Evolutionary conservation across 92 coral and sea anemone species (phyloP).

Genomic region (Heteractis magnifica): DNA sequence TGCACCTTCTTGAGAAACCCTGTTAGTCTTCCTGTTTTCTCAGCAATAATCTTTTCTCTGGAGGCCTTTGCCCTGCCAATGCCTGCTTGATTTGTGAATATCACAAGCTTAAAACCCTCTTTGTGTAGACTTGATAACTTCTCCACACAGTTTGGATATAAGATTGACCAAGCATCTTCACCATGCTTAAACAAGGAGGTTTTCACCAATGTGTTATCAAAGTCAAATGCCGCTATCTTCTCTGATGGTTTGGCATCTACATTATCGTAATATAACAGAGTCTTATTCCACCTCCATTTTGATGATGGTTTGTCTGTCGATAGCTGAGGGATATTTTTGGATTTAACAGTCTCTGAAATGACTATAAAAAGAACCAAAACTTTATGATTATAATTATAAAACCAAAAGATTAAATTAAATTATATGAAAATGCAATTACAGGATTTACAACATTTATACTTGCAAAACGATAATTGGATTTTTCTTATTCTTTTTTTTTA

Average conservation of each 20-base stretch:
- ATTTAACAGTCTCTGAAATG: neutral
- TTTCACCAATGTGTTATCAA: slow-evolving; percentile 66
- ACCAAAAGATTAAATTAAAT: too few relatives aligned
- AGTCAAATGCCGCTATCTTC: slow-evolving; percentile 71
- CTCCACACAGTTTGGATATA: slow-evolving; percentile 49
- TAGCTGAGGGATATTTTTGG: neutral
- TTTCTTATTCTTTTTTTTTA: too few relatives aligned
- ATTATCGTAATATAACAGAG: slow-evolving; percentile 48
- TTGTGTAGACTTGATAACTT: slow-evolving; percentile 42
- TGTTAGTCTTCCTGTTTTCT: slow-evolving; percentile 51
- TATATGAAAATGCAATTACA: too few relatives aligned
- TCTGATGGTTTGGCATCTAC: slow-evolving; percentile 40
- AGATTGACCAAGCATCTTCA: slow-evolving; percentile 65
- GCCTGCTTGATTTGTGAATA: slow-evolving; percentile 70
- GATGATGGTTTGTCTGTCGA: slow-evolving; percentile 6
- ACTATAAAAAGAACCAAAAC: neutral
- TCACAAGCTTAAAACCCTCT: slow-evolving; percentile 64
- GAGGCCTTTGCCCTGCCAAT: slow-evolving; percentile 64
- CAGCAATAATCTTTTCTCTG: slow-evolving; percentile 56
- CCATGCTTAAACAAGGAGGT: slow-evolving; percentile 70
- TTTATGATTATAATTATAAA: too few relatives aligned
- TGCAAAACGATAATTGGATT: too few relatives aligned
- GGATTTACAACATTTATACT: too few relatives aligned
- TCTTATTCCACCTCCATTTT: slow-evolving; percentile 63
- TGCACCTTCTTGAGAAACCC: slow-evolving; percentile 64